Conservation (phyloP, 2,888 invertebrate genomes). For the Orchestes rusci region DNA sequence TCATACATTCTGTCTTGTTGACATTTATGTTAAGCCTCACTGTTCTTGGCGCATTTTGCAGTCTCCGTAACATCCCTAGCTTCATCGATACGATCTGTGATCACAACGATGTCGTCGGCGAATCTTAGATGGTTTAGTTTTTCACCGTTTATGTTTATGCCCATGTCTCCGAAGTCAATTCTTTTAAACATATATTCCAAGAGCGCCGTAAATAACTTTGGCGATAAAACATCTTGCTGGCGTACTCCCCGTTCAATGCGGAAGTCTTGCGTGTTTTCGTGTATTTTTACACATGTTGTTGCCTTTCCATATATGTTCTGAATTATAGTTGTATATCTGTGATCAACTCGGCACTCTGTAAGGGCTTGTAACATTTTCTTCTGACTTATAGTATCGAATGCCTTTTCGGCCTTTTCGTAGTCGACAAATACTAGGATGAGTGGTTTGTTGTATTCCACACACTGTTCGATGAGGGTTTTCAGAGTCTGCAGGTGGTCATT, state of each 20-base stretch:
- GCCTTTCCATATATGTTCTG: slow-evolving; percentile 1
- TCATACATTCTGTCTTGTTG: slow-evolving; percentile 1
- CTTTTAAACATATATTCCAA: slow-evolving; percentile 4
- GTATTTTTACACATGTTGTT: slow-evolving; percentile 2
- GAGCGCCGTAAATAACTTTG: slow-evolving; percentile 2
- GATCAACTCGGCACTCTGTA: slow-evolving; percentile 2
- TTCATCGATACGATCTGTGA: background rate
- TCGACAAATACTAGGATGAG: background rate
- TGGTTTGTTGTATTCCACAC: slow-evolving; percentile 3
- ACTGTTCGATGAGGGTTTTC: slow-evolving; percentile 1
- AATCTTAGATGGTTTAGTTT: background rate
- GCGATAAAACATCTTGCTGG: slow-evolving; percentile 1
- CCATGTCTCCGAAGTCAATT: background rate
- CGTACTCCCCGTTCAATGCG: slow-evolving; percentile 3
- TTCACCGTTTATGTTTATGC: background rate
- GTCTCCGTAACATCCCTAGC: slow-evolving; percentile 3
- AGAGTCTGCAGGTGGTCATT: background rate
- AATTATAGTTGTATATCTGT: slow-evolving; percentile 3
- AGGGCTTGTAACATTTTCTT: slow-evolving; percentile 4
- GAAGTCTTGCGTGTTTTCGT: slow-evolving; percentile 2
- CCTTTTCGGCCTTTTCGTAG: background rate
- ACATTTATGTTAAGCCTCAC: slow-evolving; percentile 2
- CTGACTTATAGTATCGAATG: slow-evolving; percentile 3
- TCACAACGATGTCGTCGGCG: background rate
- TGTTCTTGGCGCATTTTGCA: background rate